Evolutionary conservation across 2,888 invertebrate species (phyloP).

Genomic region (Parnassius glacialis): DNA sequence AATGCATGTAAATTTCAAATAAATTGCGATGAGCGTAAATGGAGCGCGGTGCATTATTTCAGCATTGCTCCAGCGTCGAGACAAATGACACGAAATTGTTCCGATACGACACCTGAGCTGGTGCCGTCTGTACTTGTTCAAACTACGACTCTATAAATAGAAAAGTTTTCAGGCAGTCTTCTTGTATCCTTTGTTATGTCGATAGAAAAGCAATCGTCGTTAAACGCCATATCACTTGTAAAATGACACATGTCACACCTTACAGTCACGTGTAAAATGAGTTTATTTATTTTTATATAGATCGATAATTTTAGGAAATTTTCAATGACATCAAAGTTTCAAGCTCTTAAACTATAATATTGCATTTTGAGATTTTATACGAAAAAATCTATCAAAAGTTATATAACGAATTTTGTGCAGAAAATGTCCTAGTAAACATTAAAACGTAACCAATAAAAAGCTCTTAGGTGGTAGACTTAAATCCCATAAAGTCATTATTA

Average conservation of each 20-base stretch:
- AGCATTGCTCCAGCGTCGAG: constrained; percentile 22
- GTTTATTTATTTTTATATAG: too few relatives aligned
- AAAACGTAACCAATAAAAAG: not conserved
- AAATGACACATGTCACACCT: too few relatives aligned
- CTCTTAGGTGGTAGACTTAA: constrained; percentile 22
- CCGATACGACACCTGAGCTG: constrained; percentile 57
- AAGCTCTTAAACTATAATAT: too few relatives aligned
- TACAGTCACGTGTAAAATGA: too few relatives aligned
- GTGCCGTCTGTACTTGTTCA: constrained; percentile 1
- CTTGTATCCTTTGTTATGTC: not conserved
- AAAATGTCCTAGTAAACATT: too few relatives aligned
- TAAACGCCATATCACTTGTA: too few relatives aligned
- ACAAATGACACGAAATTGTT: constrained; percentile 56
- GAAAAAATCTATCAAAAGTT: not conserved
- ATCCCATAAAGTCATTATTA: constrained; percentile 22
- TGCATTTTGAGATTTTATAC: too few relatives aligned
- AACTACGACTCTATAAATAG: not conserved
- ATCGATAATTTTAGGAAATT: too few relatives aligned
- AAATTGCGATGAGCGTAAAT: constrained; percentile 65
- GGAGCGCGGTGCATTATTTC: constrained; percentile 46
- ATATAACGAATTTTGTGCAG: too few relatives aligned
- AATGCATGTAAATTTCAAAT: constrained; percentile 58
- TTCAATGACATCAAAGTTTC: too few relatives aligned
- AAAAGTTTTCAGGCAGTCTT: not conserved
- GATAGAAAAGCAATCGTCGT: not conserved